Conservation (phyloP, 2,797 vertebrate genomes). For the Acipenser transmontanus region DNA sequence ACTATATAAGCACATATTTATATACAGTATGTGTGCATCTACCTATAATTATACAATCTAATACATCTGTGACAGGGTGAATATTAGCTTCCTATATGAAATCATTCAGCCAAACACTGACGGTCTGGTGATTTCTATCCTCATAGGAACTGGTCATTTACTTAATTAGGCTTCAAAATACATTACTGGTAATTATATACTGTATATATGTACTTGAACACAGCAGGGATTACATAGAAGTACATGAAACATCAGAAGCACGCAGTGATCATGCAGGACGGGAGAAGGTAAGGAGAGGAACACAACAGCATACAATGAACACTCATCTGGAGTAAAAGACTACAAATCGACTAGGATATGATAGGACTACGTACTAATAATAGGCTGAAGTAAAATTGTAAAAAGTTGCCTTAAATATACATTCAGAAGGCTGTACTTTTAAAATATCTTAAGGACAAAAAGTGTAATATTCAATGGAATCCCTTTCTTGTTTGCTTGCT, state of each 20-base stretch:
- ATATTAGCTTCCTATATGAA: too few relatives aligned
- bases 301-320: conserved; percentile 25
- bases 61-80: too few relatives aligned
- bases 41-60: too few relatives aligned
- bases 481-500: neutral
- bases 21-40: too few relatives aligned
- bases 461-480: neutral
- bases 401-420: neutral
- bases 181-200: conserved; percentile 25
- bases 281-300: conserved; percentile 24
- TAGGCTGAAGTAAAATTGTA: conserved; percentile 27
- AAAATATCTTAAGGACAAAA: neutral
- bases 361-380: conserved; percentile 36
- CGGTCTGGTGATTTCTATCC: neutral
- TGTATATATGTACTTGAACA: conserved; percentile 30
- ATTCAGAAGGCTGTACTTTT: neutral
- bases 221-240: conserved; percentile 44
- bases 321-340: conserved; percentile 31
- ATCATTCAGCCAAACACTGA: too few relatives aligned
- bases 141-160: conserved; percentile 28
- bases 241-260: conserved; percentile 46
- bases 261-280: conserved; percentile 51
- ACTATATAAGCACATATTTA: too few relatives aligned
- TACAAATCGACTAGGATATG: conserved; percentile 30
- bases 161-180: conserved; percentile 57